Evolutionary conservation across 1,140 invertebrate species (phyloP).

Genomic region (Drosophila ficusphila): DNA sequence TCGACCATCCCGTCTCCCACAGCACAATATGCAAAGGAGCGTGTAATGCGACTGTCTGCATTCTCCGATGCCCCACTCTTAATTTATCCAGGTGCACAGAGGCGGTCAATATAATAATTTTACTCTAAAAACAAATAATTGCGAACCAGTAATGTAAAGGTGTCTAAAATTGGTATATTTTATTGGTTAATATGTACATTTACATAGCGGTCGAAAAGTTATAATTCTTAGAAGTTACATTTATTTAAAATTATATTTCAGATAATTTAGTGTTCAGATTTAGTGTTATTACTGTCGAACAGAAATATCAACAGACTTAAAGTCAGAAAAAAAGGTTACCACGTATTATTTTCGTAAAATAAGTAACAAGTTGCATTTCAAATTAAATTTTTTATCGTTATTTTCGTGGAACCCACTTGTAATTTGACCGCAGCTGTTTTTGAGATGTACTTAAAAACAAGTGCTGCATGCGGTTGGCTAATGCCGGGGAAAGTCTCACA

Average conservation of each 20-base stretch:
- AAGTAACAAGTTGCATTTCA: background rate
- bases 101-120: background rate
- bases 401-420: background rate
- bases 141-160: too few relatives aligned
- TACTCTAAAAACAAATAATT: too few relatives aligned
- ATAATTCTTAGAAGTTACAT: too few relatives aligned
- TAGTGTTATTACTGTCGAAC: too few relatives aligned
- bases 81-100: conserved; percentile 18
- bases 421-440: conserved; percentile 16
- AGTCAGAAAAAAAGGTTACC: too few relatives aligned
- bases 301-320: too few relatives aligned
- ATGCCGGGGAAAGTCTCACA: conserved; percentile 65
- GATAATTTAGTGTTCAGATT: too few relatives aligned
- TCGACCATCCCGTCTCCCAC: conserved; percentile 27
- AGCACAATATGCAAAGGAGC: conserved; percentile 73
- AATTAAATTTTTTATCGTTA: background rate
- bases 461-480: conserved; percentile 63
- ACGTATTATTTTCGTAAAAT: too few relatives aligned
- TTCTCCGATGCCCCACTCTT: background rate
- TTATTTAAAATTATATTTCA: too few relatives aligned
- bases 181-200: too few relatives aligned
- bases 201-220: too few relatives aligned
- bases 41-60: conserved; percentile 59
- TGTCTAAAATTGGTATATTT: too few relatives aligned
- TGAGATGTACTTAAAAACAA: conserved; percentile 52